A percentile compares a stretch with the other conserved stretches of the same genome.
Conservation (phyloP, 1,140 invertebrate species). For the Diorhabda elongata region DNA sequence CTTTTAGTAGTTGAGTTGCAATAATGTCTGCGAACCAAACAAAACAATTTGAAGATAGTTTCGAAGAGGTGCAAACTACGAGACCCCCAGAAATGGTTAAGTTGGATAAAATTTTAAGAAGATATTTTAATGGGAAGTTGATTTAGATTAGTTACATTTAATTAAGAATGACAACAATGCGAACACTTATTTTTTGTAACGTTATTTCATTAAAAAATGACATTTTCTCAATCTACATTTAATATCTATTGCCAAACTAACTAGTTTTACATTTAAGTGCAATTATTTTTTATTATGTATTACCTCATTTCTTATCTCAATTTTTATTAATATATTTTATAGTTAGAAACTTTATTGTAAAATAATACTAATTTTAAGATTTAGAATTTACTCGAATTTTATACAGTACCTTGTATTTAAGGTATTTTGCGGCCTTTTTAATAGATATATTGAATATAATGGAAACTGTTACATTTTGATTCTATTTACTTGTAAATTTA, state of each 20-base stretch:
- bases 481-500: background rate
- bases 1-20: too few species aligned
- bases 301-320: slow-evolving; percentile 41
- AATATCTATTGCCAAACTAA: slow-evolving; percentile 34
- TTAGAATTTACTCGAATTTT: slow-evolving; percentile 32
- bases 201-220: background rate
- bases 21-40: too few species aligned
- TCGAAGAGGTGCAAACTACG: too few species aligned
- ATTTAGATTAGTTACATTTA: too few species aligned
- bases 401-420: slow-evolving; percentile 22
- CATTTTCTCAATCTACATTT: slow-evolving; percentile 6
- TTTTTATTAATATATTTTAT: slow-evolving; percentile 29
- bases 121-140: too few species aligned
- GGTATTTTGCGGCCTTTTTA: slow-evolving; percentile 26
- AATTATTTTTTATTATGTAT: slow-evolving; percentile 37
- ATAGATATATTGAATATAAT: slow-evolving; percentile 25
- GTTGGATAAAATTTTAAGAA: too few species aligned
- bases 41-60: too few species aligned
- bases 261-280: slow-evolving; percentile 37
- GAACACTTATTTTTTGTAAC: background rate
- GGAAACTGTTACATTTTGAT: slow-evolving; percentile 3
- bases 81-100: too few species aligned
- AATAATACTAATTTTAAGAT: slow-evolving; percentile 27
- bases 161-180: background rate
- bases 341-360: slow-evolving; percentile 21